Evolutionary conservation across 2,888 invertebrate genomes (phyloP), one percentile per base, ranked within the genome.

Genomic region (Cataglyphis altisquamis): DNA sequence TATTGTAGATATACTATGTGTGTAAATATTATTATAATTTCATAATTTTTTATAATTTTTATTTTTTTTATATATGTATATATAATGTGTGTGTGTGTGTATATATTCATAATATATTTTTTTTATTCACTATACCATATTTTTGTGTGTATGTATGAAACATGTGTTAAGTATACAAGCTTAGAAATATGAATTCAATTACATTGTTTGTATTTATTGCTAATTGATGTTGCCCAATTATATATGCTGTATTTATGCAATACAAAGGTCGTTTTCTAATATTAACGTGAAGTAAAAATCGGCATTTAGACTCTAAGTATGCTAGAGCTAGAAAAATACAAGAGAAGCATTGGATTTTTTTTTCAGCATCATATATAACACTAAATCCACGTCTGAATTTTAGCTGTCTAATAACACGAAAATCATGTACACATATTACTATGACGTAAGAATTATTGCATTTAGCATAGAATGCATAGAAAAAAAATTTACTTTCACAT

Each of bases 251-350:
- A 78, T 60, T 41, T 48, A 70, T 8, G 25, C 21, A 48, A 80
- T 62, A 72, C 60, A 72, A 80, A 80, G 60, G 52, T 60, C 45
- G 1, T 80, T 62, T 70, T 45, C 60, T 72, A 80, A n/a, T 70
- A 45, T 70, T 60, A 62, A 62, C 32, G 45, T 25, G 5, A 60
- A 55, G 45, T 67, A 55, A 80, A 4, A 80, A 25, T 4, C 9
- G 21, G 36, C 29, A 9, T 62, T 45, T 29, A 41, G 57, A 25
- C 3, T 60, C 18, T 41, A 70, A 70, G 18, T 4, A 45, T 8
- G 32, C 6, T 18, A 36, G 32, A 70, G 32, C 6, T 18, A 36
- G 32, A 70, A 36, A 1, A 60, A 60, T 45, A 21, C 12, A 41
- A 48, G 6, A 48, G 15, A 45, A 12, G 12, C 1, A 1, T 29